Conservation (phyloP, 2,888 invertebrate species). For the Scaptomyza parva region DNA sequence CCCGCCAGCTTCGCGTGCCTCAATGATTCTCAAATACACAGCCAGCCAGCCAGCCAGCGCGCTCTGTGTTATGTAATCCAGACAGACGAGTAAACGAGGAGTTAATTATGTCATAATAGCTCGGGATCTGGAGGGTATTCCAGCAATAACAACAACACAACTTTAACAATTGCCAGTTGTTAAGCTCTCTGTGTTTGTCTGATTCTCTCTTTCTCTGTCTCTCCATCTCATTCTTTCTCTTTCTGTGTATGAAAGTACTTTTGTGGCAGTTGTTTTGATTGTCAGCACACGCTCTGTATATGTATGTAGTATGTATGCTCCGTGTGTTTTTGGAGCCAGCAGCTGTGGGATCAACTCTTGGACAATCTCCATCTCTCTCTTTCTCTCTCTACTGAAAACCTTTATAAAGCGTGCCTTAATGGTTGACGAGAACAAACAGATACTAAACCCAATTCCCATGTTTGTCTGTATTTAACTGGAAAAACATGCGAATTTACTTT, state of each 20-base stretch:
- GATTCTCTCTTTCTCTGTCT: slow-evolving; percentile 1
- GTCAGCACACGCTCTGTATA: slow-evolving; percentile 54
- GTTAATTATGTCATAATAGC: slow-evolving; percentile 76
- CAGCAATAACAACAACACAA: slow-evolving; percentile 2
- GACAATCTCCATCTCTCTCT: not conserved
- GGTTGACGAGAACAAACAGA: slow-evolving; percentile 3
- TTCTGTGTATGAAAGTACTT: slow-evolving; percentile 18
- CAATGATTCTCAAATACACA: slow-evolving; percentile 22
- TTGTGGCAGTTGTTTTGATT: slow-evolving; percentile 50
- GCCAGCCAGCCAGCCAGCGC: too few relatives aligned
- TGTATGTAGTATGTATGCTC: too few relatives aligned
- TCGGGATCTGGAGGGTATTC: slow-evolving; percentile 38
- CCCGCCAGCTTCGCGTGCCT: slow-evolving; percentile 40
- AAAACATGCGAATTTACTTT: slow-evolving; percentile 13
- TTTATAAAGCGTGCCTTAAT: slow-evolving; percentile 39
- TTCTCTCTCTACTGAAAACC: not conserved
- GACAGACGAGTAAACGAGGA: slow-evolving; percentile 63
- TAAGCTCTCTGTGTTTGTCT: slow-evolving; percentile 47
- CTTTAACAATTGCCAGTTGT: slow-evolving; percentile 41
- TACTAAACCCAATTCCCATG: slow-evolving; percentile 21
- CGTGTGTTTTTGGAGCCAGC: slow-evolving; percentile 37
- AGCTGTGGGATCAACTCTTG: slow-evolving; percentile 36
- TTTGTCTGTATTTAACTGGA: slow-evolving; percentile 7
- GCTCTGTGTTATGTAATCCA: slow-evolving; percentile 67
- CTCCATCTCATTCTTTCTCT: too few relatives aligned